Conservation (phyloP, 2,888 invertebrate species). For the Pristionchus exspectatus region DNA sequence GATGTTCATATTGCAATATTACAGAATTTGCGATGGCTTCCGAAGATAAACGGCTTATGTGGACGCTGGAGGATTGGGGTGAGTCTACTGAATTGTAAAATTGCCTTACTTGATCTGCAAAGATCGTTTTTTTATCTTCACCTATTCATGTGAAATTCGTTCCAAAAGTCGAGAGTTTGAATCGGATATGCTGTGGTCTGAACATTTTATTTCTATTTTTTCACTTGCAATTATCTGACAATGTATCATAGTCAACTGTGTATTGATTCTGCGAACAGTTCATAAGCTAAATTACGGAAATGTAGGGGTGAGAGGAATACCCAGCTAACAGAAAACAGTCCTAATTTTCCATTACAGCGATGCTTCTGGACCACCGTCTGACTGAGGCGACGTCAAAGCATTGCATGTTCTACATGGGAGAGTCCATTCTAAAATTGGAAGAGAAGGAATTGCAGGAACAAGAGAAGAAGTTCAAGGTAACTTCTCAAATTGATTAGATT, state of each 20-base stretch:
- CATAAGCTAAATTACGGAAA: no score
- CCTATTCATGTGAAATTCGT: neutral
- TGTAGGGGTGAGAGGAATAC: no score
- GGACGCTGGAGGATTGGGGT: conserved; percentile 12
- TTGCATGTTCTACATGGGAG: conserved; percentile 24
- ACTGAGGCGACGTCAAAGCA: neutral
- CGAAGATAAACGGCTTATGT: neutral
- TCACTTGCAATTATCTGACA: no score
- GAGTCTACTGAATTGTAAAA: no score
- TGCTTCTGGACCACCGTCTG: neutral
- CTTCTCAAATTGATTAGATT: neutral
- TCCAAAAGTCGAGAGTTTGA: neutral
- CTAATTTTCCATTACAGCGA: neutral
- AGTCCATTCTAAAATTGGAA: neutral
- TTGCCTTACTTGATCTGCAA: no score
- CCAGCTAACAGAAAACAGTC: no score
- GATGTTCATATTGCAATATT: neutral
- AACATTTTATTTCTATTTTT: no score
- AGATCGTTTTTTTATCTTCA: neutral
- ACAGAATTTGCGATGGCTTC: neutral
- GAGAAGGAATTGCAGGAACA: neutral
- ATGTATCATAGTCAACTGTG: no score
- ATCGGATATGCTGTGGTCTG: no score
- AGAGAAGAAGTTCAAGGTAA: neutral
- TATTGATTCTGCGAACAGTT: no score